A percentile compares a stretch with the other conserved stretches of the same genome.
Conservation (phyloP, 2,888 invertebrate genomes). For the Metellina segmentata region DNA sequence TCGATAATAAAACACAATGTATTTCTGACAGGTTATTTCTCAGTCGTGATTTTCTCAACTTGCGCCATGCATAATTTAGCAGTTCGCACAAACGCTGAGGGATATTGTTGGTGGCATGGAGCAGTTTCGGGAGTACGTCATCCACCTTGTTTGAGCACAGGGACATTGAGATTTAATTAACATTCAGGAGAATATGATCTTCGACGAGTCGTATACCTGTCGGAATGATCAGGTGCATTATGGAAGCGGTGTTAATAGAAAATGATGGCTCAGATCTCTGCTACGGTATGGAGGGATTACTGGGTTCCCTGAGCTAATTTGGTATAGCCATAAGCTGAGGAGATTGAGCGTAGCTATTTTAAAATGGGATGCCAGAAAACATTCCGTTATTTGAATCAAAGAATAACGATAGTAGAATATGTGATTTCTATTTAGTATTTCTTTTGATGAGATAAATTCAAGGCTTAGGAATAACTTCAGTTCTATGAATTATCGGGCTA, state of each 20-base stretch:
- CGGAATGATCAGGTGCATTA: not conserved
- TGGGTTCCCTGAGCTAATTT: not conserved
- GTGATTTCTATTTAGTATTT: too few relatives aligned
- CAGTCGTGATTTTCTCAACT: not conserved
- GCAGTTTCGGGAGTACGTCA: too few relatives aligned
- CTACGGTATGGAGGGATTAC: not conserved
- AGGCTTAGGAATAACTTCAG: too few relatives aligned
- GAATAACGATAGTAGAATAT: too few relatives aligned
- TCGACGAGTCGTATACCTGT: not conserved
- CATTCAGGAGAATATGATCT: not conserved
- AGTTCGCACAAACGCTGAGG: not conserved
- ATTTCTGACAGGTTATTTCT: not conserved
- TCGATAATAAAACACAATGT: not conserved
- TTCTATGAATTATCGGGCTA: too few relatives aligned
- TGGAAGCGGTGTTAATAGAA: not conserved
- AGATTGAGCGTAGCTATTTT: too few relatives aligned
- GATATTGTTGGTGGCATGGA: too few relatives aligned
- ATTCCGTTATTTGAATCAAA: too few relatives aligned
- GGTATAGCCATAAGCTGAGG: too few relatives aligned
- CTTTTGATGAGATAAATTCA: too few relatives aligned
- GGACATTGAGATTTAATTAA: not conserved
- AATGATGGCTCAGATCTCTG: not conserved
- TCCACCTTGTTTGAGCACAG: not conserved
- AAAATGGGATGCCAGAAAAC: too few relatives aligned
- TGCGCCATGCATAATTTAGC: not conserved